Evolutionary conservation across 2,113 vertebrate species (phyloP).

Genomic region (Penelope pileata): DNA sequence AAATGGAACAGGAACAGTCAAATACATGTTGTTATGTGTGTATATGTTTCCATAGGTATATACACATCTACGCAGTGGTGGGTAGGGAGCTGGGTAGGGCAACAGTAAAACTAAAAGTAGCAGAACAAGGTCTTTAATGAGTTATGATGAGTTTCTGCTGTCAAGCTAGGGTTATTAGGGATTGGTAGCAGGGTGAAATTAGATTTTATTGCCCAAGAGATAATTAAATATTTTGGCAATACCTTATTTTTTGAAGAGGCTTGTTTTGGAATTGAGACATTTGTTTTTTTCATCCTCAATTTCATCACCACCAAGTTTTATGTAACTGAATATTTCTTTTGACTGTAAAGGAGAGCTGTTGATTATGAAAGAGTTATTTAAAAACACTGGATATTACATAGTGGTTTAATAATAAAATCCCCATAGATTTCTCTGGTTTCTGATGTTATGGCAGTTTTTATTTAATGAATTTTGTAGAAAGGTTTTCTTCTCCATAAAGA

Average conservation of each 20-base stretch:
- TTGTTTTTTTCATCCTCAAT: slow-evolving; percentile 15
- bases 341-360: not conserved
- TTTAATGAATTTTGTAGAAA: slow-evolving; percentile 45
- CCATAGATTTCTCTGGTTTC: slow-evolving; percentile 24
- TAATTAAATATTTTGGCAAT: not conserved
- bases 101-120: not conserved
- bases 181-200: not conserved
- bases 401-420: slow-evolving; percentile 42
- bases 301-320: slow-evolving; percentile 32
- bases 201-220: not conserved
- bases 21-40: not conserved
- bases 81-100: not conserved
- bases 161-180: not conserved
- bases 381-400: slow-evolving; percentile 32
- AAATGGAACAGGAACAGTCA: not conserved
- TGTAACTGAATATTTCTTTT: not conserved
- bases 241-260: not conserved
- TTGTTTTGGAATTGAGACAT: not conserved
- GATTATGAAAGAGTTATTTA: slow-evolving; percentile 57
- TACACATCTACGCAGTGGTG: not conserved
- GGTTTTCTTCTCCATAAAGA: slow-evolving; percentile 45
- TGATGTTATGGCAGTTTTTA: slow-evolving; percentile 62
- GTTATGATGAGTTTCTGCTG: not conserved
- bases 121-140: not conserved
- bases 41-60: not conserved